Percentiles rank a stretch among this genome's conserved stretches.
Evolutionary conservation across 2,797 vertebrate species (phyloP).

Genomic region (Helostoma temminkii): DNA sequence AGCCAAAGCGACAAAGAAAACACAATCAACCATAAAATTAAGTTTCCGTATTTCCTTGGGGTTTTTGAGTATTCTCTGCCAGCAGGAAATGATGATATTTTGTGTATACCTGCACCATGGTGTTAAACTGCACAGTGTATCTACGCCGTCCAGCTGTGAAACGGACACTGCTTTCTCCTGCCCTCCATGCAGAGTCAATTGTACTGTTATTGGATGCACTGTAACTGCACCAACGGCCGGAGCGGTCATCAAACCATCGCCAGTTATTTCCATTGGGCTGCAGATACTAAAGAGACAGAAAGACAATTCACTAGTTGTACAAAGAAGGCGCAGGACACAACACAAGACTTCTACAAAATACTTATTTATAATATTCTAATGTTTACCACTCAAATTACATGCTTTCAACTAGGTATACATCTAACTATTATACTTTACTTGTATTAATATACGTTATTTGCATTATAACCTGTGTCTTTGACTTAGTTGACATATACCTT

Average conservation of each 20-base stretch:
- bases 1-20: not conserved
- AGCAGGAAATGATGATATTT: not conserved
- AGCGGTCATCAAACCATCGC: slow-evolving; percentile 98
- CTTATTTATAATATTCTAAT: not conserved
- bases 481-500: slow-evolving; percentile 82
- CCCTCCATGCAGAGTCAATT: slow-evolving; percentile 95
- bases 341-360: not conserved
- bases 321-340: not conserved
- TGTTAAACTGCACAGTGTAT: slow-evolving; percentile 98
- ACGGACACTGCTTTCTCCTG: slow-evolving; percentile 94
- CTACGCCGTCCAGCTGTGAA: slow-evolving; percentile 95
- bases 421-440: not conserved
- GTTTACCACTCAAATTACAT: not conserved
- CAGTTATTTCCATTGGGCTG: slow-evolving; percentile 97
- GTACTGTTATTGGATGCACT: slow-evolving; percentile 98
- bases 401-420: not conserved
- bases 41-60: not conserved
- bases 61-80: not conserved
- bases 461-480: not conserved
- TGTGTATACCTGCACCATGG: slow-evolving; percentile 93
- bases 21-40: not conserved
- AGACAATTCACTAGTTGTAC: not conserved
- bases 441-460: too few relatives aligned
- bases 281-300: slow-evolving; percentile 85
- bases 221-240: slow-evolving; percentile 98